Conservation (phyloP, 2,113 vertebrate genomes). For the Monarcha castaneiventris region DNA sequence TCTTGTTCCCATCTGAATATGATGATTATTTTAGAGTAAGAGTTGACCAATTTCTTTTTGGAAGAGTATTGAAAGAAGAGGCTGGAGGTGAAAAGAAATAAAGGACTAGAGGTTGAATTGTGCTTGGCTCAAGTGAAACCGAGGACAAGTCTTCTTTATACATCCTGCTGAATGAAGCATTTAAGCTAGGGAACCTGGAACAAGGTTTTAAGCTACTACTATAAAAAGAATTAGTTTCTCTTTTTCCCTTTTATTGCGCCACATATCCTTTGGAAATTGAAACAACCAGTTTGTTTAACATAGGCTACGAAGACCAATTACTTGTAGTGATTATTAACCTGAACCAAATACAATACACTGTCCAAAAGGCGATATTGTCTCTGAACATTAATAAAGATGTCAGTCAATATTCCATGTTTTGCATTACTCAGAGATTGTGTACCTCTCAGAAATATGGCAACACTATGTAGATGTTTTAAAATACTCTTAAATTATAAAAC, state of each 20-base stretch:
- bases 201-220: background rate
- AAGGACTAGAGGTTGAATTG: background rate
- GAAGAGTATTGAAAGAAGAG: background rate
- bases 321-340: background rate
- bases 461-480: background rate
- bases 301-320: background rate
- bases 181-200: background rate
- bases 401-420: background rate
- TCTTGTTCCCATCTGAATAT: background rate
- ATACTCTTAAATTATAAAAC: background rate
- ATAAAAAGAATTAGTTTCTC: background rate
- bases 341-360: background rate
- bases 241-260: background rate
- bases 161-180: background rate
- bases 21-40: background rate
- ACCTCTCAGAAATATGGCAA: background rate
- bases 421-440: background rate
- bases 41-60: background rate
- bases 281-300: background rate
- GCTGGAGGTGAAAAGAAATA: background rate
- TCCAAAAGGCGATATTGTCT: background rate
- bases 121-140: background rate
- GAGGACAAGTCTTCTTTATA: background rate
- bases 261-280: background rate
- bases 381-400: background rate